Evolutionary conservation across 2,888 invertebrate species (phyloP).

Genomic region (Carcina quercana): DNA sequence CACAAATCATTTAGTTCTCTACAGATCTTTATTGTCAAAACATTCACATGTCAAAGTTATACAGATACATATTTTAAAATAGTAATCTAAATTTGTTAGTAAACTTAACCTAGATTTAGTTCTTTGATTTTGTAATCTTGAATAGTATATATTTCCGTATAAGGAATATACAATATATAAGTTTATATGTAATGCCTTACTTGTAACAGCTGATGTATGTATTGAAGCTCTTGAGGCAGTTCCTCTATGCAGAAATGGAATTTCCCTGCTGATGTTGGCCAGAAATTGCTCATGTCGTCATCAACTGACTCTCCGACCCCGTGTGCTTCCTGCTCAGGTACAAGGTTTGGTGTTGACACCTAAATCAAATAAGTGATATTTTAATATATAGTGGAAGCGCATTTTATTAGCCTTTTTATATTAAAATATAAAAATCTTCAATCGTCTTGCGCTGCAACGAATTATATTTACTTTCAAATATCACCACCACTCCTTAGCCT

Average conservation of each 20-base stretch:
- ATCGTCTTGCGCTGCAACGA: too few species aligned
- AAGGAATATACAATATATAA: not conserved
- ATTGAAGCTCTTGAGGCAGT: constrained; percentile 93
- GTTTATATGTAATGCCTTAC: constrained; percentile 49
- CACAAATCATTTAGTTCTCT: too few species aligned
- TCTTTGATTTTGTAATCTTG: not conserved
- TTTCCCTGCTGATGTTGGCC: constrained; percentile 95
- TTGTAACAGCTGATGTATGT: constrained; percentile 92
- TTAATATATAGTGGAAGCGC: too few species aligned
- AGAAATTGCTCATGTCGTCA: constrained; percentile 89
- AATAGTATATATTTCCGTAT: not conserved
- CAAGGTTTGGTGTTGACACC: constrained; percentile 84
- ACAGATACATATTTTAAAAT: too few species aligned
- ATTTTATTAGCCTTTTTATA: too few species aligned
- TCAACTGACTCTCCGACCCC: constrained; percentile 79
- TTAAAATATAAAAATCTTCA: too few species aligned
- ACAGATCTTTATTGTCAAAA: too few species aligned
- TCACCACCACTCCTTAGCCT: too few species aligned
- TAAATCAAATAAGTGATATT: too few species aligned
- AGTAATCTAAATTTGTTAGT: too few species aligned
- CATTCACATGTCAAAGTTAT: too few species aligned
- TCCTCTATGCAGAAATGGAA: constrained; percentile 93
- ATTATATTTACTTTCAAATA: too few species aligned
- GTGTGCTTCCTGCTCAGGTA: constrained; percentile 85
- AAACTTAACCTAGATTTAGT: not conserved